phyloP scores from a whole-genome alignment of 2,888 invertebrate genomes.

The Andrena dorsata region DNA sequence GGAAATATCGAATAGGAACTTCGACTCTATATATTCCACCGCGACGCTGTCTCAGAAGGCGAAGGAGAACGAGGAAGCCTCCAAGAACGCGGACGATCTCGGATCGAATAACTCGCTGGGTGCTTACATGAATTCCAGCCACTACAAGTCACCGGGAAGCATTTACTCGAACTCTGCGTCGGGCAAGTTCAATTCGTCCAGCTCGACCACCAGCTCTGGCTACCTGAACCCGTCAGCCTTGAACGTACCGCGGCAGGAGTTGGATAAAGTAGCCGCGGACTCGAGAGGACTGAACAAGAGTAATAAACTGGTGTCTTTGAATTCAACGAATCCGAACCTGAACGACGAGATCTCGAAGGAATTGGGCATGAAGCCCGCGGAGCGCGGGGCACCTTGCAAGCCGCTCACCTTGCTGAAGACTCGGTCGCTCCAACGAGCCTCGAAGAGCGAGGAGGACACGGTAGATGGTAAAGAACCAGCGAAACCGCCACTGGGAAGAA shows the following conservation, averaged over 20 bases:
- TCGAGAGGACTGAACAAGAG: slow-evolving; percentile 46
- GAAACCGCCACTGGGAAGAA: slow-evolving; percentile 76
- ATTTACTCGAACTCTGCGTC: slow-evolving; percentile 88
- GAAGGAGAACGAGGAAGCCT: slow-evolving; percentile 84
- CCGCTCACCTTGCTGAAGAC: slow-evolving; percentile 70
- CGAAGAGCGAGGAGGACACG: slow-evolving; percentile 66
- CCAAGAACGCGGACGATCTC: slow-evolving; percentile 72
- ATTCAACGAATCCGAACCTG: slow-evolving; percentile 72
- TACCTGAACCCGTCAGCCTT: slow-evolving; percentile 91
- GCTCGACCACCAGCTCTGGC: slow-evolving; percentile 89
- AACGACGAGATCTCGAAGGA: slow-evolving; percentile 78
- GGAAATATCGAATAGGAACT: slow-evolving; percentile 94
- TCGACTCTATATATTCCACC: slow-evolving; percentile 94
- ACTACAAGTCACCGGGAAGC: slow-evolving; percentile 87
- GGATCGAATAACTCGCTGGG: slow-evolving; percentile 82
- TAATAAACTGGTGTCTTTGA: slow-evolving; percentile 70
- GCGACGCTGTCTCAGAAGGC: slow-evolving; percentile 89
- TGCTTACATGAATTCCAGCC: slow-evolving; percentile 87
- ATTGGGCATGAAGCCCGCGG: slow-evolving; percentile 75
- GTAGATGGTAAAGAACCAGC: slow-evolving; percentile 70
- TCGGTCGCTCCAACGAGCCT: slow-evolving; percentile 66
- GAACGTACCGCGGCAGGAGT: slow-evolving; percentile 86
- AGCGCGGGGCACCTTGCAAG: slow-evolving; percentile 65
- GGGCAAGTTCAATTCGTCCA: slow-evolving; percentile 86
- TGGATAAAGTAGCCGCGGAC: slow-evolving; percentile 59